phyloP scores from a whole-genome alignment of 64 coral and sea anemone genomes.

The Stylophora pistillata region DNA sequence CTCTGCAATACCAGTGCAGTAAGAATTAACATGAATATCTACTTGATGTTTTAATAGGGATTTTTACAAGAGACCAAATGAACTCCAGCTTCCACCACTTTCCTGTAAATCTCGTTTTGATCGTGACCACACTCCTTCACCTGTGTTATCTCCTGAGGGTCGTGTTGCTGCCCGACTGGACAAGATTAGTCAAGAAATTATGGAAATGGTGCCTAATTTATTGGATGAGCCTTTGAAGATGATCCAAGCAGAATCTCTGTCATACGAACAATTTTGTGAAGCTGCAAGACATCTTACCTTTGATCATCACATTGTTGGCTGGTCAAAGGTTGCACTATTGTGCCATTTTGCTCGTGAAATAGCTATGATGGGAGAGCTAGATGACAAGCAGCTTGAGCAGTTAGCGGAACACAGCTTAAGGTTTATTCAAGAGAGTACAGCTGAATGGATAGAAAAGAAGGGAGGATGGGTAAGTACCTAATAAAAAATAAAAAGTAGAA shows the following conservation, averaged over 20 bases:
- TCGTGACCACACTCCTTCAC: slow-evolving; percentile 60
- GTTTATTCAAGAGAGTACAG: slow-evolving; percentile 92
- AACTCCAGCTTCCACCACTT: slow-evolving; percentile 47
- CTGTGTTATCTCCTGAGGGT: slow-evolving; percentile 93
- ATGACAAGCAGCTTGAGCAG: slow-evolving; percentile 79
- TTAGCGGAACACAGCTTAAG: slow-evolving; percentile 82
- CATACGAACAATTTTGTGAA: slow-evolving; percentile 85
- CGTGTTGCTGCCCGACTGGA: slow-evolving; percentile 91
- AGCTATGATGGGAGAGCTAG: slow-evolving; percentile 75
- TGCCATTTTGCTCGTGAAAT: slow-evolving; percentile 97
- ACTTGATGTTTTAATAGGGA: background rate
- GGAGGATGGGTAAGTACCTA: slow-evolving; percentile 89
- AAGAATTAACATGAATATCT: too few relatives aligned
- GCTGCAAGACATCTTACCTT: slow-evolving; percentile 84
- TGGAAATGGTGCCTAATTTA: slow-evolving; percentile 78
- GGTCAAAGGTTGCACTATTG: slow-evolving; percentile 91
- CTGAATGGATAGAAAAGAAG: slow-evolving; percentile 93
- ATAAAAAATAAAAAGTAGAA: background rate
- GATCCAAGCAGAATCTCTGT: slow-evolving; percentile 47
- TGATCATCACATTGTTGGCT: slow-evolving; percentile 82
- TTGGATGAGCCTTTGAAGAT: slow-evolving; percentile 79
- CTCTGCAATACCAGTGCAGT: too few relatives aligned
- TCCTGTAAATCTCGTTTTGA: background rate
- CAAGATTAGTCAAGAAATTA: slow-evolving; percentile 84
- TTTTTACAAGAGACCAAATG: slow-evolving; percentile 45